phyloP scores from a whole-genome alignment of 2,888 invertebrate genomes.

The Pseudococcus longispinus region DNA sequence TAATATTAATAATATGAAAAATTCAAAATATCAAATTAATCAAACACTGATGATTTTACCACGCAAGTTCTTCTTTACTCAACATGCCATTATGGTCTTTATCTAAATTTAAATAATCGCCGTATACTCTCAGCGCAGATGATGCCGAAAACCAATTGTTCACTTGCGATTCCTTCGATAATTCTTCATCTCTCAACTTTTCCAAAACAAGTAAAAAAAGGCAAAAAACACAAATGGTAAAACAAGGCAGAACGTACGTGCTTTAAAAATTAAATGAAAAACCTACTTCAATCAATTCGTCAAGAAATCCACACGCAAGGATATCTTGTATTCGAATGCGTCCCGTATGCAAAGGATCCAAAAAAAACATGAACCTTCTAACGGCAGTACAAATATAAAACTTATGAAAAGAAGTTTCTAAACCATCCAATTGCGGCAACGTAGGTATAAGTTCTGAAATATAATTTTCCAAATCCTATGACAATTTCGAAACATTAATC shows the following conservation, averaged over 20 bases:
- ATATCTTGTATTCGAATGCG: conserved; percentile 90
- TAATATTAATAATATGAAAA: background rate
- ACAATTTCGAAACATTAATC: conserved; percentile 60
- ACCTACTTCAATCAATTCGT: conserved; percentile 83
- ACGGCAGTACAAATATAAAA: conserved; percentile 97
- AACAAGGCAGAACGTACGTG: background rate
- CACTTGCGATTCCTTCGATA: conserved; percentile 83
- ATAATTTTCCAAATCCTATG: conserved; percentile 91
- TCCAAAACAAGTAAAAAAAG: conserved; percentile 54
- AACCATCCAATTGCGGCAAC: conserved; percentile 84
- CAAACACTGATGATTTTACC: conserved; percentile 65
- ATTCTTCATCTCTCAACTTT: conserved; percentile 80
- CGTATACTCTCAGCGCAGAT: conserved; percentile 88
- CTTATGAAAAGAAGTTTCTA: conserved; percentile 91
- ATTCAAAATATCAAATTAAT: background rate
- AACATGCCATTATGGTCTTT: conserved; percentile 96
- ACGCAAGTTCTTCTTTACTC: conserved; percentile 85
- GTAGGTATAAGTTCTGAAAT: conserved; percentile 93
- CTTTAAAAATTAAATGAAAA: background rate
- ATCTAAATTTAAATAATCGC: conserved; percentile 92
- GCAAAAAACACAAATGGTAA: too few relatives aligned
- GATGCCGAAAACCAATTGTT: conserved; percentile 92
- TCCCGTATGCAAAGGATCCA: conserved; percentile 88
- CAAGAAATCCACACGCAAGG: conserved; percentile 87
- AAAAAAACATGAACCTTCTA: conserved; percentile 93